A percentile compares a stretch with the other conserved stretches of the same genome.
phyloP scores from a whole-genome alignment of 2,113 vertebrate genomes.

The Amphiprion ocellaris region DNA sequence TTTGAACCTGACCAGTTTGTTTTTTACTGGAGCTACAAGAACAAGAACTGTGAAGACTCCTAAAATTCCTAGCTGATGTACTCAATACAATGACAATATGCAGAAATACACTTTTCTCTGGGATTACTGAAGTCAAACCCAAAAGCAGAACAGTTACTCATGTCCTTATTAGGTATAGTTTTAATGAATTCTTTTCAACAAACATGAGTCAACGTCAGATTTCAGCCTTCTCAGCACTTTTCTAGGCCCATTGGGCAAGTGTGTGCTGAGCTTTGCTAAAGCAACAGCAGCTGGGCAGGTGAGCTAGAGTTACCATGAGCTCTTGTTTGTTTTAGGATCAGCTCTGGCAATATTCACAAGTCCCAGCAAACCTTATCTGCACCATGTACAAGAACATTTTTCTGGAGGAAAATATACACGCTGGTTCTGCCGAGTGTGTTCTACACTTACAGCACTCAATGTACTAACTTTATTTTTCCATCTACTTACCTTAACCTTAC shows the following conservation, averaged over 20 bases:
- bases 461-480: conserved; percentile 65
- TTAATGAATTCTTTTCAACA: conserved; percentile 60
- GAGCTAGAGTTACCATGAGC: conserved; percentile 69
- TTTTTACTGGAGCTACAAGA: neutral
- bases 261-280: conserved; percentile 69
- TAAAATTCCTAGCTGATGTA: too few species aligned
- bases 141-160: conserved; percentile 25
- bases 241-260: conserved; percentile 25
- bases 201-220: conserved; percentile 57
- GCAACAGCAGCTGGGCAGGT: conserved; percentile 69
- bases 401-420: conserved; percentile 58
- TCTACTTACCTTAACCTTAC: conserved; percentile 46
- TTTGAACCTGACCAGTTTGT: neutral
- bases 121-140: conserved; percentile 7
- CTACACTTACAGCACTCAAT: conserved; percentile 34
- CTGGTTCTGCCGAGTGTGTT: conserved; percentile 20
- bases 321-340: conserved; percentile 76
- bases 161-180: conserved; percentile 44
- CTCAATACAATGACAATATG: too few species aligned
- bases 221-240: conserved; percentile 71
- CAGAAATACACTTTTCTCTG: conserved; percentile 4
- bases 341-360: conserved; percentile 68
- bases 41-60: neutral
- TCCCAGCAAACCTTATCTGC: conserved; percentile 64
- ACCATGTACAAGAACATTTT: conserved; percentile 67